A percentile compares a stretch with the other conserved stretches of the same genome.
phyloP scores from a whole-genome alignment of 2,888 invertebrate species.

The Lypha dubia region DNA sequence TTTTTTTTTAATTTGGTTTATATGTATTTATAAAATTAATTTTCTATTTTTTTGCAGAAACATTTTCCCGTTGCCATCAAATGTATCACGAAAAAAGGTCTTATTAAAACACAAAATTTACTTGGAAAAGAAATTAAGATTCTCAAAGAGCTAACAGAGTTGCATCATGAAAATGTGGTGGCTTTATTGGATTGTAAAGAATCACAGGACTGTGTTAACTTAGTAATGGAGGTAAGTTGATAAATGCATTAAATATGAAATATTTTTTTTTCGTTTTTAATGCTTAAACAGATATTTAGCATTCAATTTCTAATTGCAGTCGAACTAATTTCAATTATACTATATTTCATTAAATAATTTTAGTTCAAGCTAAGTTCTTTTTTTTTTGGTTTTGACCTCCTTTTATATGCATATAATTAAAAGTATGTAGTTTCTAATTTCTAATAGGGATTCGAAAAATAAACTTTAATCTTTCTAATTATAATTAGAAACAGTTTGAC shows the following conservation, averaged over 20 bases:
- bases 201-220: constrained; percentile 95
- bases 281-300: neutral
- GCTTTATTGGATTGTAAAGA: constrained; percentile 99
- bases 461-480: neutral
- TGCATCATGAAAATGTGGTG: constrained; percentile 99
- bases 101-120: constrained; percentile 98
- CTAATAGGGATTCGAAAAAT: neutral
- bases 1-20: too few species aligned
- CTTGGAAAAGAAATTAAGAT: constrained; percentile 99
- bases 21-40: neutral
- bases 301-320: neutral
- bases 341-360: neutral
- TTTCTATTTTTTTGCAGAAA: constrained; percentile 87
- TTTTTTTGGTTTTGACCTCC: neutral
- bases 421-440: neutral
- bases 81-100: constrained; percentile 98
- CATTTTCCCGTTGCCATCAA: constrained; percentile 97
- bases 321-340: neutral
- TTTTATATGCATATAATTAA: neutral
- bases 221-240: constrained; percentile 97
- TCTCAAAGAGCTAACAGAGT: constrained; percentile 97
- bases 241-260: constrained; percentile 1
- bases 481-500: neutral
- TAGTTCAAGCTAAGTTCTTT: neutral
- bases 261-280: constrained; percentile 7